Base-by-base conservation (phyloP, 2,113 vertebrate genomes). In the Mungos mungo region DNA sequence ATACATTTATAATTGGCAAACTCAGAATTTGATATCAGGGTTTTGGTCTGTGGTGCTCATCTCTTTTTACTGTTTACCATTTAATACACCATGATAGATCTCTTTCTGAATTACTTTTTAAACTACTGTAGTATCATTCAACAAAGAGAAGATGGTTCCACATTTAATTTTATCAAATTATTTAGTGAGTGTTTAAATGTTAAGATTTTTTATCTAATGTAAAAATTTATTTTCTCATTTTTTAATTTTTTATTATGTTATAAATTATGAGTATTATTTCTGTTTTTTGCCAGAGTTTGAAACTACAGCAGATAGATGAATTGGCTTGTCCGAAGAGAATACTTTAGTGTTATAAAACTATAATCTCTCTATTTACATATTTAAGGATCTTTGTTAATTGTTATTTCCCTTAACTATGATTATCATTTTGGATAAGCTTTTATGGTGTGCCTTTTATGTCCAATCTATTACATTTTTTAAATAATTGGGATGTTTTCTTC, bases 111-210 rank as follows among this genome's bases (percentile, higher is more conserved):
- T 71, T 86, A 68, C 29, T 16, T 82, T 93, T 82, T 80, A 90
- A 95, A 19, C 8, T 80, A 41, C 60, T 54, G 0, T 33, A 19
- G 45, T 82, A 15, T 69, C 18, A 19, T 77, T 93, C 7, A 68
- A 35, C n/a, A 86, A 89, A 77, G 27, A 50, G 25, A 86, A 52
- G 8, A 69, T 95, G 9, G 38, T 68, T 90, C 15, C 19, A 21
- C 18, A 25, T 96, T 97, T 92, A 93, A 76, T 63, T 65, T 89
- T 72, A 45, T 96, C 18, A 72, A 66, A 35, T 52, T n/a, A 71
- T 72, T 90, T 91, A 45, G 45, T 83, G 8, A 82, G 2, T 87
- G 11, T 95, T 95, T 76, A 82, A 86, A 57, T 86, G 88, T 80
- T 85, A 65, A 93, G 60, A 83, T 91, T 80, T 89, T 29, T 60